These are phyloP conservation scores for Enteromius thamalakanensis DNA, from an alignment of 2,797 vertebrate species.

Conservation along the genomic window DNA sequence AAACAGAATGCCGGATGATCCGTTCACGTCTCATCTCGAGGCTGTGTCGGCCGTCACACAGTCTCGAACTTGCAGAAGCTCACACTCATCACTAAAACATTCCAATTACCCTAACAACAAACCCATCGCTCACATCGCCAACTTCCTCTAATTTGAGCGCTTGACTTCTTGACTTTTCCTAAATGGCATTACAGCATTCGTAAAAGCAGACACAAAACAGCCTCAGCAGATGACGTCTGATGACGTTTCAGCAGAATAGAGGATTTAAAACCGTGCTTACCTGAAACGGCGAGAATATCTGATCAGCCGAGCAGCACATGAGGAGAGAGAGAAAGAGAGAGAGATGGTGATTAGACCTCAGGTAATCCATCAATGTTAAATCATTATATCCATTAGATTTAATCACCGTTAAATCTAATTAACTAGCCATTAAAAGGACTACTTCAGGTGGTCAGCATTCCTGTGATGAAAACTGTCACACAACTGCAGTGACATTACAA, in stretches of 20 bases:
- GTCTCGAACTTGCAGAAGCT: not conserved
- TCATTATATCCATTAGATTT: conserved; percentile 20
- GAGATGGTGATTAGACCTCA: conserved; percentile 31
- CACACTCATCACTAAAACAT: conserved; percentile 2
- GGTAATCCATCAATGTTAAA: conserved; percentile 32
- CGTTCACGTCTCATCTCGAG: conserved; percentile 13
- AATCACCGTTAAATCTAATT: conserved; percentile 37
- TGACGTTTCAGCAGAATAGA: conserved; percentile 11
- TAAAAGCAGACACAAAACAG: not conserved
- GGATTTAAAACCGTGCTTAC: conserved; percentile 49
- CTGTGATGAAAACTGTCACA: conserved; percentile 26
- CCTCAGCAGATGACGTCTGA: conserved; percentile 1
- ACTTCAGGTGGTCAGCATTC: conserved; percentile 31
- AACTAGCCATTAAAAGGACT: conserved; percentile 22
- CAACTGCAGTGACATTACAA: conserved; percentile 20
- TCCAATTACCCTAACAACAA: conserved; percentile 40
- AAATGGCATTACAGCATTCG: not conserved
- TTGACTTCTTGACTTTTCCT: conserved; percentile 14
- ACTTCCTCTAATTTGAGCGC: conserved; percentile 24
- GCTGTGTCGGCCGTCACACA: conserved; percentile 25
- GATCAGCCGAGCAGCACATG: conserved; percentile 15
- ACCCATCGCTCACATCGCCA: conserved; percentile 15
- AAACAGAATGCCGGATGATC: not conserved
- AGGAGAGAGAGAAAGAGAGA: conserved; percentile 30
- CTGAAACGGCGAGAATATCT: conserved; percentile 43